A percentile compares a stretch with the other conserved stretches of the same genome.
These are phyloP conservation scores for Seira sanloemensis DNA, from an alignment of 2,888 invertebrate species.

Conservation along the genomic window DNA sequence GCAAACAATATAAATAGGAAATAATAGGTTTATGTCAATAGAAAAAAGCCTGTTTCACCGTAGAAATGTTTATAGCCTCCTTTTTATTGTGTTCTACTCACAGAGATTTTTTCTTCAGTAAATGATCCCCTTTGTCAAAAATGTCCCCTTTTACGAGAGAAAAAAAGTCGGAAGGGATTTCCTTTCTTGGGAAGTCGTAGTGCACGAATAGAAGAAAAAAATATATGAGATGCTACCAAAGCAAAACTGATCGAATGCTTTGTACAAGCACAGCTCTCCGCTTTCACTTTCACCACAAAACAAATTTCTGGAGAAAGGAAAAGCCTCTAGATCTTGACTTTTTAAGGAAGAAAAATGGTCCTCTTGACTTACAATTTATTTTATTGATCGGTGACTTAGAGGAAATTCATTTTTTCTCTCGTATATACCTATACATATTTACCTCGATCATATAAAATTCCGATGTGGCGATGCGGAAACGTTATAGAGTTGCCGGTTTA, in stretches of 20 bases:
- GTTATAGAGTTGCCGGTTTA: no score
- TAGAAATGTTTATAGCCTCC: background rate
- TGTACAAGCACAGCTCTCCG: no score
- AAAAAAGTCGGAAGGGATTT: background rate
- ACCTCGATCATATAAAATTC: no score
- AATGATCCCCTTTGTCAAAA: slow-evolving; percentile 12
- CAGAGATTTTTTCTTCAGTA: slow-evolving; percentile 3
- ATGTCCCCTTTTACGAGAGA: slow-evolving; percentile 2
- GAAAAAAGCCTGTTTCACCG: background rate
- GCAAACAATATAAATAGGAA: slow-evolving; percentile 11
- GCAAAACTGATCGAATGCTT: no score
- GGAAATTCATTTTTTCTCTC: slow-evolving; percentile 1
- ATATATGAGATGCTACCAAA: background rate
- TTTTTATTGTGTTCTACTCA: slow-evolving; percentile 12
- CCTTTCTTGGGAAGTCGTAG: no score
- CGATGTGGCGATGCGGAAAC: no score
- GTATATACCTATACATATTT: no score
- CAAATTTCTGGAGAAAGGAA: background rate
- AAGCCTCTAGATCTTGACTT: background rate
- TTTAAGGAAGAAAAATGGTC: slow-evolving; percentile 7
- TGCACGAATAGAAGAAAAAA: no score
- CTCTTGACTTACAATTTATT: slow-evolving; percentile 17
- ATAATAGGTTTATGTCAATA: slow-evolving; percentile 17
- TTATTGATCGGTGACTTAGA: background rate
- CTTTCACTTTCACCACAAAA: background rate